phyloP scores from a whole-genome alignment of 2,797 vertebrate species.

The Enteromius afrohamiltoni region DNA sequence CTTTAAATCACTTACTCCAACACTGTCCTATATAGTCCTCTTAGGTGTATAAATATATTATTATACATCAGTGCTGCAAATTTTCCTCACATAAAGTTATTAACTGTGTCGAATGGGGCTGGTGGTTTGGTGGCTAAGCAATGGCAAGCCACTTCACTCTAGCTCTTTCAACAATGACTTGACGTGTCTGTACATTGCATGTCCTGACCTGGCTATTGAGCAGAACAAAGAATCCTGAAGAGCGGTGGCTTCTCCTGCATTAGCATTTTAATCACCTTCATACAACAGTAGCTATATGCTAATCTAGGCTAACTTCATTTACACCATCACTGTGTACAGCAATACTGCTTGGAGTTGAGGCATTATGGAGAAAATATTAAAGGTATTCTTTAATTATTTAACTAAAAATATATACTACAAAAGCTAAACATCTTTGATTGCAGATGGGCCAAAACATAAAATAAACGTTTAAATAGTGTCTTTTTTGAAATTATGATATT shows the following conservation, averaged over 20 bases:
- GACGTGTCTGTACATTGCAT: slow-evolving; percentile 23
- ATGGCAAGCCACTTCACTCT: slow-evolving; percentile 4
- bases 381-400: background rate
- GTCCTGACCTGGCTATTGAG: slow-evolving; percentile 50
- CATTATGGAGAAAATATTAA: background rate
- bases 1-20: slow-evolving; percentile 51
- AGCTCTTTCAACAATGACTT: slow-evolving; percentile 38
- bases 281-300: slow-evolving; percentile 27
- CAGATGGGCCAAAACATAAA: background rate
- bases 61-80: background rate
- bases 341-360: background rate
- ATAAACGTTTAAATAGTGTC: background rate
- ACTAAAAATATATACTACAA: background rate
- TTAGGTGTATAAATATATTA: background rate
- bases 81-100: slow-evolving; percentile 34
- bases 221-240: slow-evolving; percentile 36
- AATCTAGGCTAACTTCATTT: slow-evolving; percentile 30
- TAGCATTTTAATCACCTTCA: slow-evolving; percentile 46
- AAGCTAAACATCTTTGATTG: background rate
- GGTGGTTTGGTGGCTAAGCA: slow-evolving; percentile 5
- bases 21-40: background rate
- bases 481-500: background rate
- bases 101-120: slow-evolving; percentile 24
- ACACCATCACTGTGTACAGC: background rate
- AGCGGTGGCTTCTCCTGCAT: slow-evolving; percentile 24